Evolutionary conservation across 2,113 vertebrate genomes (phyloP).

Genomic region (Parus major): DNA sequence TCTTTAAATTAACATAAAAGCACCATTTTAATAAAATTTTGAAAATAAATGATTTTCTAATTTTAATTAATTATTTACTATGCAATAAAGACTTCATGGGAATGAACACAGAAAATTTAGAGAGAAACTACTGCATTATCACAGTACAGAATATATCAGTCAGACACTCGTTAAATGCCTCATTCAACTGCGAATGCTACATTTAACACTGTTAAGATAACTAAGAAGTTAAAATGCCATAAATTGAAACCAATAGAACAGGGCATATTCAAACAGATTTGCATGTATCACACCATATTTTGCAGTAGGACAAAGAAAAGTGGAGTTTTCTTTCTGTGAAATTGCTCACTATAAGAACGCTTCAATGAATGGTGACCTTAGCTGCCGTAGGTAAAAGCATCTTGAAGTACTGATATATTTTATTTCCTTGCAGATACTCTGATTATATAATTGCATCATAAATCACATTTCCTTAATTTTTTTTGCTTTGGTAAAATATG

Average conservation of each 20-base stretch:
- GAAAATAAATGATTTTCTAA: constrained; percentile 22
- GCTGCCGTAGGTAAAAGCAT: background rate
- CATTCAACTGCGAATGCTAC: constrained; percentile 42
- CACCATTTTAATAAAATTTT: background rate
- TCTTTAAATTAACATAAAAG: background rate
- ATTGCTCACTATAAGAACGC: background rate
- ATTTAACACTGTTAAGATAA: constrained; percentile 7
- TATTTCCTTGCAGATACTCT: background rate
- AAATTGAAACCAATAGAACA: background rate
- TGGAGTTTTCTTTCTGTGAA: background rate
- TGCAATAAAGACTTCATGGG: background rate
- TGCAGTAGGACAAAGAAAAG: background rate
- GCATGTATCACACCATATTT: background rate
- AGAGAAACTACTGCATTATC: constrained; percentile 37
- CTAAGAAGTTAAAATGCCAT: constrained; percentile 8
- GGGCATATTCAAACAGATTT: background rate
- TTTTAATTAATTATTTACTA: constrained; percentile 53
- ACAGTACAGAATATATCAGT: constrained; percentile 13
- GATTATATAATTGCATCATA: background rate
- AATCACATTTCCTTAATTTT: background rate
- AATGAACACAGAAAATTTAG: constrained; percentile 24
- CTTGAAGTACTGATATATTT: background rate
- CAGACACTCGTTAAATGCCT: constrained; percentile 24
- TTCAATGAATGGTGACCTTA: background rate
- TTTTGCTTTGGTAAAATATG: background rate